Evolutionary conservation across 2,797 vertebrate species (phyloP).

Genomic region (Tapera naevia): DNA sequence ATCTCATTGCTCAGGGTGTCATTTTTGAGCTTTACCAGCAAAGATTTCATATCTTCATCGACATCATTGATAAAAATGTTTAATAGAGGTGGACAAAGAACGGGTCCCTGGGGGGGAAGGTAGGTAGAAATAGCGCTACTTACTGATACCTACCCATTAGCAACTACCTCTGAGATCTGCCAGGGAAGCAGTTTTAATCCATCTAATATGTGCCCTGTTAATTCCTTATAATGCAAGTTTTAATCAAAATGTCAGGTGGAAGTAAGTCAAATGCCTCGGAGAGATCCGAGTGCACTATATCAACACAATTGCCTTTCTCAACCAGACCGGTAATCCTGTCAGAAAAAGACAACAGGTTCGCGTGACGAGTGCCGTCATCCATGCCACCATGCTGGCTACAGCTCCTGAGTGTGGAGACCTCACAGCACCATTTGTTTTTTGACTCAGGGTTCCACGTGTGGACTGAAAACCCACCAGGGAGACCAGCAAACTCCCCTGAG

Average conservation of each 20-base stretch:
- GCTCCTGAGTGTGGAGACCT: background rate
- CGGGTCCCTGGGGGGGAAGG: background rate
- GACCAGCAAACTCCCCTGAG: background rate
- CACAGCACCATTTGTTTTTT: background rate
- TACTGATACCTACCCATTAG: constrained; percentile 56
- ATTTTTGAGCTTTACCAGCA: constrained; percentile 40
- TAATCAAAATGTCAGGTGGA: constrained; percentile 70
- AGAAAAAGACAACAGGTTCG: background rate
- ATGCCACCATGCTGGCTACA: background rate
- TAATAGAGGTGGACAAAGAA: constrained; percentile 15
- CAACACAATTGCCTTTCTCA: constrained; percentile 12
- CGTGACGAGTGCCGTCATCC: background rate
- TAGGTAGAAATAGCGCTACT: constrained; percentile 25
- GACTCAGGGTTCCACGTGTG: fast-evolving
- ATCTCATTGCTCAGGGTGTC: background rate
- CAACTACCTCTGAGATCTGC: constrained; percentile 58
- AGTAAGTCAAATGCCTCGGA: constrained; percentile 62
- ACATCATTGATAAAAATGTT: constrained; percentile 38
- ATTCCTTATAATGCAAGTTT: constrained; percentile 69
- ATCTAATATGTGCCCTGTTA: constrained; percentile 59
- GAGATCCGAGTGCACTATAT: constrained; percentile 3
- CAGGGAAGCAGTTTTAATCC: constrained; percentile 62
- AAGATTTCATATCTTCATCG: constrained; percentile 42
- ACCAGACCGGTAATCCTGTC: background rate
- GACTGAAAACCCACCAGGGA: fast-evolving